These are phyloP conservation scores for Amphipoea lucens DNA, from an alignment of 2,888 invertebrate genomes.

Conservation along the genomic window DNA sequence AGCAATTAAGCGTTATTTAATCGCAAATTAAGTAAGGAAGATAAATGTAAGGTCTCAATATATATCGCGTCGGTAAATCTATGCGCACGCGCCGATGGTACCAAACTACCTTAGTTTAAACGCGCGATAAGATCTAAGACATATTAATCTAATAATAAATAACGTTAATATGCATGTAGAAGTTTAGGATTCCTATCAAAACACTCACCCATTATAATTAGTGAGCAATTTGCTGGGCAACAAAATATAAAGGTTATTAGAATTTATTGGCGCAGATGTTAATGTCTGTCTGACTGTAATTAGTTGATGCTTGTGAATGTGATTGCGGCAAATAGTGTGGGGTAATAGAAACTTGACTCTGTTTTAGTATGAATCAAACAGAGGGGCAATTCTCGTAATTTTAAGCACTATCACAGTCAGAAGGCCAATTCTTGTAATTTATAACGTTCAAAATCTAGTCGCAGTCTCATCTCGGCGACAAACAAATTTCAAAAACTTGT, in stretches of 20 bases:
- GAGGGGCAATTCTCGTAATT: neutral
- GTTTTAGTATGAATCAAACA: neutral
- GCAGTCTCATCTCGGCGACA: too few species aligned
- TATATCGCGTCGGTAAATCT: constrained; percentile 65
- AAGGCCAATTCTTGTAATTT: too few species aligned
- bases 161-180: constrained; percentile 72
- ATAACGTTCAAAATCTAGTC: too few species aligned
- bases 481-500: too few species aligned
- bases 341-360: neutral
- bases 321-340: constrained; percentile 18
- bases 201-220: constrained; percentile 73
- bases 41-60: constrained; percentile 64
- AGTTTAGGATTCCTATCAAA: constrained; percentile 66
- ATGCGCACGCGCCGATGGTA: constrained; percentile 64
- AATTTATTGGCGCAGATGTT: constrained; percentile 58
- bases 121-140: constrained; percentile 73
- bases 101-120: constrained; percentile 63
- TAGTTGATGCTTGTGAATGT: constrained; percentile 33
- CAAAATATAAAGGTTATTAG: constrained; percentile 44
- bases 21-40: constrained; percentile 63
- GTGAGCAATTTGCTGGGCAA: constrained; percentile 61
- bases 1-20: constrained; percentile 64
- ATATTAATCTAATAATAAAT: constrained; percentile 76
- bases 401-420: neutral
- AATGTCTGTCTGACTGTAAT: constrained; percentile 34